phyloP scores from a whole-genome alignment of 2,797 vertebrate genomes.

The Eleutherodactylus coqui region DNA sequence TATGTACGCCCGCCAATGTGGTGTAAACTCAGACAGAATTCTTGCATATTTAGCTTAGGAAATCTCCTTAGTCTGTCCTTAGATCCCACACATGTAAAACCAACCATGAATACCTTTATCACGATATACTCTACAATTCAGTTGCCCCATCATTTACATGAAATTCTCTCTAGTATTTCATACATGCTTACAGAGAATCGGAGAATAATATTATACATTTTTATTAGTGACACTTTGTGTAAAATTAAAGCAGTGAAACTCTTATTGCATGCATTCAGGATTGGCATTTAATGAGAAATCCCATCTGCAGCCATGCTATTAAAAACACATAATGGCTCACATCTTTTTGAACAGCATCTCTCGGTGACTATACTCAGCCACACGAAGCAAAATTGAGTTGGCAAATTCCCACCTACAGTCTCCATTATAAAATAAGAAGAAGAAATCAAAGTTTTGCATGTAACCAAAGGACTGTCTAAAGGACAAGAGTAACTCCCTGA shows the following conservation, averaged over 20 bases:
- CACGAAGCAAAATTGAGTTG: slow-evolving; percentile 59
- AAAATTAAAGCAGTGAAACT: slow-evolving; percentile 35
- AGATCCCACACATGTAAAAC: background rate
- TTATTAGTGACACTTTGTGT: slow-evolving; percentile 34
- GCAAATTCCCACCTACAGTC: slow-evolving; percentile 51
- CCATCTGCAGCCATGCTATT: slow-evolving; percentile 57
- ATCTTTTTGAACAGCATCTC: slow-evolving; percentile 48
- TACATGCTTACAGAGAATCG: background rate
- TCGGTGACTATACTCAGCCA: slow-evolving; percentile 37
- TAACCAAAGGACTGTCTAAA: slow-evolving; percentile 11
- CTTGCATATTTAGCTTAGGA: no score
- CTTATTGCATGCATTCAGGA: slow-evolving; percentile 27
- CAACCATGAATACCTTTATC: background rate
- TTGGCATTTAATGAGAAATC: slow-evolving; percentile 52
- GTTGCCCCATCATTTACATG: background rate
- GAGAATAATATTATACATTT: background rate
- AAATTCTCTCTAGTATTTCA: background rate
- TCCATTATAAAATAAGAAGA: slow-evolving; percentile 40
- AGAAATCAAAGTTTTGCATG: slow-evolving; percentile 35
- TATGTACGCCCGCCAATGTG: no score
- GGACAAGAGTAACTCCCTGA: background rate
- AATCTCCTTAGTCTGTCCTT: no score
- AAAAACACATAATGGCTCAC: slow-evolving; percentile 55
- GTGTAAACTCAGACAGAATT: no score
- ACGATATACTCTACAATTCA: background rate